Evolutionary conservation across 2,113 vertebrate species (phyloP).

Genomic region (Otocyon megalotis): DNA sequence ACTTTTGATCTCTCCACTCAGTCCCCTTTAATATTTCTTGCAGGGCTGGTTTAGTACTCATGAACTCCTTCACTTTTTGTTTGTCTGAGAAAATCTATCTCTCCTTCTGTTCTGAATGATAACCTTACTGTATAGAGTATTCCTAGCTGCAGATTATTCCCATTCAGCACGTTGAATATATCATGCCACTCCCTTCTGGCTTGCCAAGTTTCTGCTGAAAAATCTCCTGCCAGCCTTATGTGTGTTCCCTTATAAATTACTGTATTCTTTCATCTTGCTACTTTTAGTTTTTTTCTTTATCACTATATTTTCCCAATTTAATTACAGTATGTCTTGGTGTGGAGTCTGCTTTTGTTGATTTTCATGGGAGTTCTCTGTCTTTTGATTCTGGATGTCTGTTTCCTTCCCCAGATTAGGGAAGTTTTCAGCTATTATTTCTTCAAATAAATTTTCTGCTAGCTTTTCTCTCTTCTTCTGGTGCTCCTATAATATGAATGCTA

Average conservation of each 20-base stretch:
- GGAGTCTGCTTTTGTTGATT: not conserved
- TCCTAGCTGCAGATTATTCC: not conserved
- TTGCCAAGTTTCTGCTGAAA: not conserved
- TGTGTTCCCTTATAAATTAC: not conserved
- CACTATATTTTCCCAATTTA: not conserved
- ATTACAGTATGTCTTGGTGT: not conserved
- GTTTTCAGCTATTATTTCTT: not conserved
- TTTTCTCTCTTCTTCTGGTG: not conserved
- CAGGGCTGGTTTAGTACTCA: not conserved
- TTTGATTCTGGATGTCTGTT: not conserved
- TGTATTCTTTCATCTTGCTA: not conserved
- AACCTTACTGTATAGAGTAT: not conserved
- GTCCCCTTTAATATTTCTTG: not conserved
- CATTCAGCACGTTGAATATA: not conserved
- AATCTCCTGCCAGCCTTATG: not conserved
- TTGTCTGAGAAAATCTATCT: not conserved
- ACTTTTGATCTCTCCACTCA: not conserved
- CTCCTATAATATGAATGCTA: not conserved
- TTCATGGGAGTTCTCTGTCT: not conserved
- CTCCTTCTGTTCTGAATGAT: not conserved
- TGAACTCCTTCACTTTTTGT: not conserved
- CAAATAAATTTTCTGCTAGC: not conserved
- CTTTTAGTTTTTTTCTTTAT: not conserved
- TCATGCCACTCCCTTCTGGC: not conserved
- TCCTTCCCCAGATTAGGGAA: not conserved